Conservation (phyloP, 2,113 vertebrate genomes). For the Oreocharis arfaki region DNA sequence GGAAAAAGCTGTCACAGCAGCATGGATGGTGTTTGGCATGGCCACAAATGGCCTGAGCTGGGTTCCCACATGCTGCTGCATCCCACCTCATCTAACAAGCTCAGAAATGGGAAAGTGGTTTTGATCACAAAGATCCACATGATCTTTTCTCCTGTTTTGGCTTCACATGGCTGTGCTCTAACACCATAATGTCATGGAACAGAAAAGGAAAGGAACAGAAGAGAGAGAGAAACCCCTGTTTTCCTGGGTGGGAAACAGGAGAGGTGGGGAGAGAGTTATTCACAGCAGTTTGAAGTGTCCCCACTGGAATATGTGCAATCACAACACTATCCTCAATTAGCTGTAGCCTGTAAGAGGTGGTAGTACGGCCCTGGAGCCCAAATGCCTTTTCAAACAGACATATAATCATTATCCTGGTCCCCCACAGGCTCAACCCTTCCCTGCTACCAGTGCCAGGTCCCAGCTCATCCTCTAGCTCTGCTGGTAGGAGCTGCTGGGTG, state of each 20-base stretch:
- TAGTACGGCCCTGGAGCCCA: neutral
- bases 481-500: neutral
- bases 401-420: neutral
- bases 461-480: neutral
- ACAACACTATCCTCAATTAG: neutral
- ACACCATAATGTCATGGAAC: rapidly evolving
- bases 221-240: too few species aligned
- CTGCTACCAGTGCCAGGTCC: neutral
- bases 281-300: neutral
- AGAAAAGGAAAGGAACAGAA: neutral
- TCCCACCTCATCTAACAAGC: neutral
- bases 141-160: neutral
- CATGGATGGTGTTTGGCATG: neutral
- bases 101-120: neutral
- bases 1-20: neutral
- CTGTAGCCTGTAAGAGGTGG: neutral
- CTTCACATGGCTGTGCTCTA: neutral
- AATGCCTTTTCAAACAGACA: neutral
- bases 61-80: rapidly evolving
- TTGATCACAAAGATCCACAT: too few species aligned
- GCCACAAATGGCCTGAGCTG: neutral
- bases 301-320: neutral
- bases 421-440: neutral
- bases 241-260: neutral
- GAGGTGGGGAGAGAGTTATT: neutral